These are phyloP conservation scores for Pygoscelis antarcticus DNA, from an alignment of 2,113 vertebrate genomes.

Conservation along the genomic window DNA sequence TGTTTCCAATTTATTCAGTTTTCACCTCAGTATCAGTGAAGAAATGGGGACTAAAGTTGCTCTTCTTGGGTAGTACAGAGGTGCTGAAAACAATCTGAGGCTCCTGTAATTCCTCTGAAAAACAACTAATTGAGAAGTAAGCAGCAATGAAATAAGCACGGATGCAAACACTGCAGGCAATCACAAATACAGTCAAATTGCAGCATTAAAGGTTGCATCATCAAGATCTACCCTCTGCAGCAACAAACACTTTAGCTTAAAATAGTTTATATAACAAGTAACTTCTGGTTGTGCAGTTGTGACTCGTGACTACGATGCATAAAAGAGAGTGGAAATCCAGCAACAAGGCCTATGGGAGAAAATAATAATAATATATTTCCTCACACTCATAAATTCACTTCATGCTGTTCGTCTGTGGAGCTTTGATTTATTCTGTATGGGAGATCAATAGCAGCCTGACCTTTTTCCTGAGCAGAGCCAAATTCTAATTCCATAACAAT, in stretches of 20 bases:
- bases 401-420: background rate
- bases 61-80: background rate
- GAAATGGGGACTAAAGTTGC: background rate
- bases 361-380: background rate
- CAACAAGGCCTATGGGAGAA: background rate
- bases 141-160: background rate
- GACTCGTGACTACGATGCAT: background rate
- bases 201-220: background rate
- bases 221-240: background rate
- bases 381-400: background rate
- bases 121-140: background rate
- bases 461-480: background rate
- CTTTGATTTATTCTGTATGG: background rate
- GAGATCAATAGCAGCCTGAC: background rate
- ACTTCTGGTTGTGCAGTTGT: background rate
- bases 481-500: background rate
- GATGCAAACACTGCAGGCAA: background rate
- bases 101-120: background rate
- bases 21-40: background rate
- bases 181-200: background rate
- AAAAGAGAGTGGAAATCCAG: background rate
- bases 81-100: background rate
- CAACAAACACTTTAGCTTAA: background rate
- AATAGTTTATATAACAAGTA: background rate
- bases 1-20: background rate